Percentiles rank a stretch among this genome's conserved stretches.
These are phyloP conservation scores for Cygnus buccinator DNA, from an alignment of 2,113 vertebrate genomes.

Conservation along the genomic window DNA sequence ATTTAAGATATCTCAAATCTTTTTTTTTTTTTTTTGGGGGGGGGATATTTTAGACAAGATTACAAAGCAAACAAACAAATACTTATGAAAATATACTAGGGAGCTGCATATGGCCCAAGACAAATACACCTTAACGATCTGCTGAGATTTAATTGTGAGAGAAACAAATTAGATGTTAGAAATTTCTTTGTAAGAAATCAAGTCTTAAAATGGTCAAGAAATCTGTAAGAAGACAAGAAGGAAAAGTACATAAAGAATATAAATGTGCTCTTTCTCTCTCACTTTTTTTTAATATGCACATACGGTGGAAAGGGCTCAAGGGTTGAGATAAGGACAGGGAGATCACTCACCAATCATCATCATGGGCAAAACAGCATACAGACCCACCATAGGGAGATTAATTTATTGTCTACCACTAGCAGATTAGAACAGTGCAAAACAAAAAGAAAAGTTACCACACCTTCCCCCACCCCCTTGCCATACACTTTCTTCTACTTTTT, in stretches of 20 bases:
- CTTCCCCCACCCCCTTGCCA: no score
- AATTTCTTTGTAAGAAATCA: neutral
- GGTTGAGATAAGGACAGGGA: no score
- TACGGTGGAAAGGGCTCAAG: no score
- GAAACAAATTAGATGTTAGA: neutral
- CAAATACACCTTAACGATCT: neutral
- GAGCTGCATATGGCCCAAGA: neutral
- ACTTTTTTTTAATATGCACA: no score
- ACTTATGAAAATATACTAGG: neutral
- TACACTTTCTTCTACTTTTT: no score
- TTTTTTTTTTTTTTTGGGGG: neutral
- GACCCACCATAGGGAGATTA: no score
- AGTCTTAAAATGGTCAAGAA: neutral
- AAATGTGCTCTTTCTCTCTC: neutral
- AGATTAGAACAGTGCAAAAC: no score
- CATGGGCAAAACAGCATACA: no score
- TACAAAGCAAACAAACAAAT: neutral
- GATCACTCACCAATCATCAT: no score
- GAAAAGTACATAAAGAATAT: neutral
- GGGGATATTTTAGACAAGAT: neutral
- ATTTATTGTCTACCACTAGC: no score
- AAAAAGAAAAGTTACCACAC: no score
- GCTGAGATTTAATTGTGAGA: neutral
- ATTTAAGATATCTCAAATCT: neutral
- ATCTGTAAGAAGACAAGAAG: neutral